These are phyloP conservation scores for Alectura lathami DNA, from an alignment of 2,113 vertebrate species.

Conservation along the genomic window DNA sequence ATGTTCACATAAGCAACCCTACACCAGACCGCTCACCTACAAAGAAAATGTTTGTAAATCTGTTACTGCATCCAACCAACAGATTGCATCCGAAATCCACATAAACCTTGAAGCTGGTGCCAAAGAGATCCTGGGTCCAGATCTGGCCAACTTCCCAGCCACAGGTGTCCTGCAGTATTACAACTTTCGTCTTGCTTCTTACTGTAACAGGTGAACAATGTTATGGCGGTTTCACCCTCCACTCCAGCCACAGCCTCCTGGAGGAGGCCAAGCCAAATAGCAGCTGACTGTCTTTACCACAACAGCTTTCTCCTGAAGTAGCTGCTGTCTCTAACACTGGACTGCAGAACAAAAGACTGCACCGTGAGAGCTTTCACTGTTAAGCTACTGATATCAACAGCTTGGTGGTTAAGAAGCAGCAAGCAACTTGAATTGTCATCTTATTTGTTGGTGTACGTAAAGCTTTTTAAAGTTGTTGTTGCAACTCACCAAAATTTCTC, in stretches of 20 bases:
- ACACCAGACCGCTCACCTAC: background rate
- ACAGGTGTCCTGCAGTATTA: background rate
- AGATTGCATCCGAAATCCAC: background rate
- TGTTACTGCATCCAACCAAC: background rate
- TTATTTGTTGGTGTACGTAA: background rate
- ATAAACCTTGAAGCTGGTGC: background rate
- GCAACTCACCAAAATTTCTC: constrained; percentile 93
- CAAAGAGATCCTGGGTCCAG: background rate
- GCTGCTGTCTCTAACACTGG: background rate
- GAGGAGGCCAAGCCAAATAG: background rate
- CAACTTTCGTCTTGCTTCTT: background rate
- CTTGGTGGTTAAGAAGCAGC: background rate
- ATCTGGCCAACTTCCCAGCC: background rate
- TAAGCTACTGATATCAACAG: background rate
- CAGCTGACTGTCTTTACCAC: background rate
- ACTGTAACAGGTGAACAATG: background rate
- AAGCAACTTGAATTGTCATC: background rate
- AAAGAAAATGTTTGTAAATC: background rate
- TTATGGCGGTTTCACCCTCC: background rate
- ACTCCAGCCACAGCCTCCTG: background rate
- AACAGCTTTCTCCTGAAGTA: background rate
- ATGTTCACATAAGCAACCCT: background rate
- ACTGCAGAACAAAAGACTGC: background rate
- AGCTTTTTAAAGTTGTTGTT: background rate
- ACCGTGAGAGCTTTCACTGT: background rate